Base-by-base conservation (phyloP, 2,797 vertebrate species). In the Oreochromis mossambicus region DNA sequence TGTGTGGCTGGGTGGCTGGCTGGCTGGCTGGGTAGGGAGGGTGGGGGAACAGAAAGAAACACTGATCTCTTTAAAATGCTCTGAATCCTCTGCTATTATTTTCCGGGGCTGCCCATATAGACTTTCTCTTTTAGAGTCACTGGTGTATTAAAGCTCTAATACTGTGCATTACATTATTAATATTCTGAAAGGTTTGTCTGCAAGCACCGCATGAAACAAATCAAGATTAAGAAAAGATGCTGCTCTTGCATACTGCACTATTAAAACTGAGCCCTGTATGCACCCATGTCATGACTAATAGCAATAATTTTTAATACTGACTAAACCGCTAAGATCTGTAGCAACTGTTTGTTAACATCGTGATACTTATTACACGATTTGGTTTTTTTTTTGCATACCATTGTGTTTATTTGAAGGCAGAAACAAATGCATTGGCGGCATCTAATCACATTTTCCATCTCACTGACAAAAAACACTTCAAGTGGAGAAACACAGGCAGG, bases 41-140 rank as follows among this genome's bases (percentile, higher is more conserved):
- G 66, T 43, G 58, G 78, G 43, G 56, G 52, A 87, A 92, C 86
- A 79, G 92, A 88, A 85, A 87, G 79, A 93, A 91, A 85, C 87
- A 92, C 86, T 83, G 89, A 92, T 95, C 89, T 88, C 78, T 86
- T 86, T 89, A 87, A 93, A 93, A 94, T 77, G 83, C 81, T 88
- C 68, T 55, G 83, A 90, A 91, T 92, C 78, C 78, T 80, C 24
- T 1, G 76, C 68, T 76, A 61, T 92, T 90, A 85, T 85, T 92
- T 91, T 83, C 80, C 34, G 15, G 46, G 51, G 55, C 77, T 73
- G 78, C 55, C 36, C 43, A 66, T 79, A 13, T 75, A 75, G 43
- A 50, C 68, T n/a, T 73, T 61, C 51, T 56, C 43, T 55, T 82
- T 61, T 17, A 9, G 32, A 84, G 29, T 66, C 56, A 66, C 36